Percentiles rank a stretch among this genome's conserved stretches.
phyloP scores from a whole-genome alignment of 1,140 invertebrate genomes.

The Drosophila pseudoobscura region DNA sequence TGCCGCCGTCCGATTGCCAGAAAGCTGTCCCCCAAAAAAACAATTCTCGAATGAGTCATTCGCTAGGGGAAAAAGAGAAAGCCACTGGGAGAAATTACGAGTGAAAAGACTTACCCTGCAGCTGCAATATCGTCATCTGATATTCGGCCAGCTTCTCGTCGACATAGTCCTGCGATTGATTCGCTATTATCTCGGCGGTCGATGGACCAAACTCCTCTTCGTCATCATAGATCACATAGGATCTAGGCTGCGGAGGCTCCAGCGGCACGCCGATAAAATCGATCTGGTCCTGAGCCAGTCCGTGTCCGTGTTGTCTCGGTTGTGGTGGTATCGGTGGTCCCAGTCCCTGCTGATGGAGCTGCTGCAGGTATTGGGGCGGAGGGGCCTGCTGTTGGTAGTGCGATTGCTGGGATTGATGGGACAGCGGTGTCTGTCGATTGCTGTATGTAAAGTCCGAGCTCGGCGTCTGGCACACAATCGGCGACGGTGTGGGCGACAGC shows the following conservation, averaged over 20 bases:
- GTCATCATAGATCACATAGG: constrained; percentile 86
- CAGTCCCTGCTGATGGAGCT: constrained; percentile 28
- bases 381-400: constrained; percentile 54
- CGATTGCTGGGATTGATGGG: constrained; percentile 36
- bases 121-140: constrained; percentile 93
- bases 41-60: constrained; percentile 33
- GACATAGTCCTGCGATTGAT: constrained; percentile 96
- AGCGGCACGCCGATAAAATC: constrained; percentile 86
- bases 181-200: constrained; percentile 95
- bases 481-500: constrained; percentile 80
- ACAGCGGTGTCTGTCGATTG: constrained; percentile 77
- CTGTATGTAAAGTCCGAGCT: constrained; percentile 78
- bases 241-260: constrained; percentile 87
- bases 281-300: constrained; percentile 67
- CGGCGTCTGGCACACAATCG: constrained; percentile 78
- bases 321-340: constrained; percentile 63
- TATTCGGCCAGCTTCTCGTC: constrained; percentile 97
- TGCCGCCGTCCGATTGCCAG: constrained; percentile 21
- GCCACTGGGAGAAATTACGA: not conserved
- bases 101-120: constrained; percentile 89
- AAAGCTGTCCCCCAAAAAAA: constrained; percentile 37
- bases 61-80: constrained; percentile 1
- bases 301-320: constrained; percentile 72
- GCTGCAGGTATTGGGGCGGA: constrained; percentile 55
- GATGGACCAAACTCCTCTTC: constrained; percentile 90